These are phyloP conservation scores for Ficedula albicollis DNA, from an alignment of 2,797 vertebrate genomes.

Conservation along the genomic window DNA sequence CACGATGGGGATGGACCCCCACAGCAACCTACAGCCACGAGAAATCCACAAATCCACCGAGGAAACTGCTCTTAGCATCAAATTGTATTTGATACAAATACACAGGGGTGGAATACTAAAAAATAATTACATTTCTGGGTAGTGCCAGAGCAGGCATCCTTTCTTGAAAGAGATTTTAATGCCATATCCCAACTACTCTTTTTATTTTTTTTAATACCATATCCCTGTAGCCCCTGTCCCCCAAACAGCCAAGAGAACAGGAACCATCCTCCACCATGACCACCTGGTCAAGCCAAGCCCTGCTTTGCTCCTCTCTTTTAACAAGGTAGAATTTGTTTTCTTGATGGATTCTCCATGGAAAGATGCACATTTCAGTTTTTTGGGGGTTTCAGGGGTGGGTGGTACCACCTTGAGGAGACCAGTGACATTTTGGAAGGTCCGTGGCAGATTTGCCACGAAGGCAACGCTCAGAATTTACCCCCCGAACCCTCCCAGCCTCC, in stretches of 20 bases:
- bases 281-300: background rate
- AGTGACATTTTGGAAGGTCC: background rate
- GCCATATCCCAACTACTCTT: background rate
- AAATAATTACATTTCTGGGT: background rate
- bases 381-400: accelerated
- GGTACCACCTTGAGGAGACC: background rate
- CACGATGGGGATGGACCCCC: accelerated
- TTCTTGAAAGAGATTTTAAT: background rate
- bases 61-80: background rate
- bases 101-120: background rate
- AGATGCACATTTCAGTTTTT: background rate
- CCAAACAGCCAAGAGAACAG: background rate
- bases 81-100: background rate
- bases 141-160: background rate
- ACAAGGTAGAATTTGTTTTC: background rate
- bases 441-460: accelerated
- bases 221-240: background rate
- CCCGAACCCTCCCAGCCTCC: background rate
- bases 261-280: too few species aligned
- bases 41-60: background rate
- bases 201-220: background rate
- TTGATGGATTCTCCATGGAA: accelerated
- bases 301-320: background rate
- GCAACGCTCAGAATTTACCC: background rate
- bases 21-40: accelerated